phyloP scores from a whole-genome alignment of 2,888 invertebrate genomes.

The Polylopha cassiicola region DNA sequence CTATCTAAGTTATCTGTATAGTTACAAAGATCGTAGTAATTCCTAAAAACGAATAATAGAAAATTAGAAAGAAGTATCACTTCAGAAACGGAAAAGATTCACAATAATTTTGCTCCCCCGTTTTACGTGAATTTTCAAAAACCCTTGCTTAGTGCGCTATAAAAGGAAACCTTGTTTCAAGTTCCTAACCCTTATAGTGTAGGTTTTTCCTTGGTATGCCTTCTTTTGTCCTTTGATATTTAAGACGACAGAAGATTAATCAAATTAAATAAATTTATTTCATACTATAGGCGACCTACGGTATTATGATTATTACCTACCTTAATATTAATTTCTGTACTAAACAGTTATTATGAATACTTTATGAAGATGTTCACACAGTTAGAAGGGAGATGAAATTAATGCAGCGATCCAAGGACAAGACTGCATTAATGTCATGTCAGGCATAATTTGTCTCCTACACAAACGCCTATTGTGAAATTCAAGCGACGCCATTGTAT shows the following conservation, averaged over 20 bases:
- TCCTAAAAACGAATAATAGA: too few relatives aligned
- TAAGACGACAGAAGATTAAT: too few relatives aligned
- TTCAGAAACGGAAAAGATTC: not conserved
- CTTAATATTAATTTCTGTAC: too few relatives aligned
- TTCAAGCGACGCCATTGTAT: conserved; percentile 33
- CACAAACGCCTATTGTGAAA: conserved; percentile 53
- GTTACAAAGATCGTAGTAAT: too few relatives aligned
- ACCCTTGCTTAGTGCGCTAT: not conserved
- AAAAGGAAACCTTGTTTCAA: not conserved
- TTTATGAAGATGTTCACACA: conserved; percentile 22
- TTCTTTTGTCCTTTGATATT: too few relatives aligned
- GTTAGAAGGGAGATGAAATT: conserved; percentile 30
- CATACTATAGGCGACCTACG: too few relatives aligned
- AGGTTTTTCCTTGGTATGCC: too few relatives aligned
- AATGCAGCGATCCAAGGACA: conserved; percentile 12
- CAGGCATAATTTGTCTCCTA: conserved; percentile 60
- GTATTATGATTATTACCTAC: too few relatives aligned
- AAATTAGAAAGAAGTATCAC: not conserved
- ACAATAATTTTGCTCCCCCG: not conserved
- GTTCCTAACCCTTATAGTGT: not conserved
- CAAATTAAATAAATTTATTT: too few relatives aligned
- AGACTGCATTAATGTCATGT: conserved; percentile 34
- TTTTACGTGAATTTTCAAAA: too few relatives aligned
- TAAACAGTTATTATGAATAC: too few relatives aligned
- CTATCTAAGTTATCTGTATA: too few relatives aligned